A percentile compares a stretch with the other conserved stretches of the same genome.
Evolutionary conservation across 2,888 invertebrate genomes (phyloP).

Genomic region (Caenorhabditis becei): DNA sequence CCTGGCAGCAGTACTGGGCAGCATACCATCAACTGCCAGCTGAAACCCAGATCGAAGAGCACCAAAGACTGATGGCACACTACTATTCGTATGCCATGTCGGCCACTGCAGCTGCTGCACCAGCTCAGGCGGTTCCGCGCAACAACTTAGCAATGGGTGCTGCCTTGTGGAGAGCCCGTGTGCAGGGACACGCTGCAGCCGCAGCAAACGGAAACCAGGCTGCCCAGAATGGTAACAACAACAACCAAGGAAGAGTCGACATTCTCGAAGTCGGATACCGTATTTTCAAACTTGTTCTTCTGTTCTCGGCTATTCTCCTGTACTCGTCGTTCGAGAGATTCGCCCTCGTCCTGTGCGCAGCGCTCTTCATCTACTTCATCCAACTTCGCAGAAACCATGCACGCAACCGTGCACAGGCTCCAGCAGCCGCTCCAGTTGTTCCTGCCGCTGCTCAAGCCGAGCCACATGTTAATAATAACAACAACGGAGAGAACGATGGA

Average conservation of each 20-base stretch:
- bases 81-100: conserved; percentile 39
- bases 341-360: conserved; percentile 49
- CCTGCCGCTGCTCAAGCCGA: conserved; percentile 39
- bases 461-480: conserved; percentile 65
- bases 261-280: conserved; percentile 65
- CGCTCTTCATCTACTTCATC: conserved; percentile 62
- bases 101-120: not conserved
- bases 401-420: conserved; percentile 37
- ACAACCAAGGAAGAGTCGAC: conserved; percentile 54
- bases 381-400: conserved; percentile 60
- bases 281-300: conserved; percentile 60
- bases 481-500: conserved; percentile 61
- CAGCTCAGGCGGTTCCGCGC: too few relatives aligned
- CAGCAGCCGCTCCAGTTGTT: conserved; percentile 25
- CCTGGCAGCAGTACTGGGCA: conserved; percentile 46
- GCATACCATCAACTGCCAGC: conserved; percentile 36
- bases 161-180: conserved; percentile 31
- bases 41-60: conserved; percentile 17
- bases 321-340: conserved; percentile 70
- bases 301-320: conserved; percentile 63
- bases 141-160: not conserved
- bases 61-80: conserved; percentile 32
- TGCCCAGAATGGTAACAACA: conserved; percentile 8
- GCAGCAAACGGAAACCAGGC: conserved; percentile 23
- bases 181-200: conserved; percentile 20